phyloP scores from a whole-genome alignment of 2,797 vertebrate species.

The Prionace glauca region DNA sequence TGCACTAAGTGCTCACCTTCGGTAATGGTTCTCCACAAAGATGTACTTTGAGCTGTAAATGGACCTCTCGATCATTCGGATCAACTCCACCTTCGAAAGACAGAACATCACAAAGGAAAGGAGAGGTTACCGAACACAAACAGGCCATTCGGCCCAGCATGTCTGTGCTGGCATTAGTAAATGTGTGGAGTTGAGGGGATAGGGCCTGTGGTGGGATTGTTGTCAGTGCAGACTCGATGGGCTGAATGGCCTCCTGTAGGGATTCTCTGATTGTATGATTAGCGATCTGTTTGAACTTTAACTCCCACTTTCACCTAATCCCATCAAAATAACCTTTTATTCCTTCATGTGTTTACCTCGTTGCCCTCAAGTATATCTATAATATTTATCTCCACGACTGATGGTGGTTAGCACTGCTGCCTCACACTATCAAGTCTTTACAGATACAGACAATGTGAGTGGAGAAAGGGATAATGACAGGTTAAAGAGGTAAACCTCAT shows the following conservation, averaged over 20 bases:
- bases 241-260: too few species aligned
- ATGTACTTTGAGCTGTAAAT: conserved; percentile 86
- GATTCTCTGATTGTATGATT: too few species aligned
- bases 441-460: too few species aligned
- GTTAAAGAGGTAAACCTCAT: too few species aligned
- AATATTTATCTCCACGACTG: background rate
- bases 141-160: background rate
- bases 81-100: conserved; percentile 59
- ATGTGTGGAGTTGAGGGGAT: too few species aligned
- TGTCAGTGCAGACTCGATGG: too few species aligned
- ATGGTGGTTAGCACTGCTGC: too few species aligned
- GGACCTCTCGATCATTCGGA: conserved; percentile 88
- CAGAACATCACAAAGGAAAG: conserved; percentile 10
- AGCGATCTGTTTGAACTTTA: background rate
- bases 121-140: background rate
- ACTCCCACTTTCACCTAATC: background rate
- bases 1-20: conserved; percentile 61
- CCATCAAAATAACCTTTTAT: background rate
- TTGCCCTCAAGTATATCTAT: background rate
- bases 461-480: too few species aligned
- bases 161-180: too few species aligned
- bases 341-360: background rate
- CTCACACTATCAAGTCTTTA: too few species aligned
- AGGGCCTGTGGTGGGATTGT: too few species aligned
- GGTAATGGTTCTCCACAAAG: conserved; percentile 90